A percentile compares a stretch with the other conserved stretches of the same genome.
These are phyloP conservation scores for Psittacus erithacus DNA, from an alignment of 2,113 vertebrate genomes.

Conservation along the genomic window DNA sequence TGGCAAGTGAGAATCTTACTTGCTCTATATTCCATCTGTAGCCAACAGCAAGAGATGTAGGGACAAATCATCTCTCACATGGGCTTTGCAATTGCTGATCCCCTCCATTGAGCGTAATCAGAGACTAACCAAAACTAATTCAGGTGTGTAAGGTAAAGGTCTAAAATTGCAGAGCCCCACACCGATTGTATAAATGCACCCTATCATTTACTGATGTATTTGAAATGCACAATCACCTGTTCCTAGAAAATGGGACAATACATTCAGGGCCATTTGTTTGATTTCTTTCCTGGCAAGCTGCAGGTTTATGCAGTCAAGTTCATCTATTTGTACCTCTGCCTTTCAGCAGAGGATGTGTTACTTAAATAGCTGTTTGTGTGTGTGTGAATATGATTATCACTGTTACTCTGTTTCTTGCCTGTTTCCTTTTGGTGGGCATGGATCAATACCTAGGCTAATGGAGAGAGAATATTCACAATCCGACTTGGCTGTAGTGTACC, in stretches of 20 bases:
- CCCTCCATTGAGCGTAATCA: neutral
- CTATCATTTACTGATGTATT: neutral
- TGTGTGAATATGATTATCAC: neutral
- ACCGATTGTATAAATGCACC: neutral
- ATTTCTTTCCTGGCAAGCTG: neutral
- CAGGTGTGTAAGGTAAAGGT: neutral
- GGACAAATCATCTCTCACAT: neutral
- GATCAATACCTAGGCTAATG: neutral
- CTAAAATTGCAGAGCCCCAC: neutral
- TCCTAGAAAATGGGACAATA: neutral
- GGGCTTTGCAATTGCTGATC: neutral
- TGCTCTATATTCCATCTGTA: neutral
- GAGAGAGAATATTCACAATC: neutral
- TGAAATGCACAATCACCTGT: neutral
- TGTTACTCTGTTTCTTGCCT: neutral
- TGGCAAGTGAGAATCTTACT: neutral
- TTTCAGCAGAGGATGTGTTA: neutral
- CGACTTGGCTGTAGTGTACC: neutral
- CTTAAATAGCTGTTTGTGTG: neutral
- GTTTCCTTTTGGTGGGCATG: neutral
- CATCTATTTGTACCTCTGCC: neutral
- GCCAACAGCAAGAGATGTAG: neutral
- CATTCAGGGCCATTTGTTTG: neutral
- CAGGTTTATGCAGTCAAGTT: neutral
- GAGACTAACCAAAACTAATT: neutral